Evolutionary conservation across 2,113 vertebrate species (phyloP).

Genomic region (Erythrolamprus reginae): DNA sequence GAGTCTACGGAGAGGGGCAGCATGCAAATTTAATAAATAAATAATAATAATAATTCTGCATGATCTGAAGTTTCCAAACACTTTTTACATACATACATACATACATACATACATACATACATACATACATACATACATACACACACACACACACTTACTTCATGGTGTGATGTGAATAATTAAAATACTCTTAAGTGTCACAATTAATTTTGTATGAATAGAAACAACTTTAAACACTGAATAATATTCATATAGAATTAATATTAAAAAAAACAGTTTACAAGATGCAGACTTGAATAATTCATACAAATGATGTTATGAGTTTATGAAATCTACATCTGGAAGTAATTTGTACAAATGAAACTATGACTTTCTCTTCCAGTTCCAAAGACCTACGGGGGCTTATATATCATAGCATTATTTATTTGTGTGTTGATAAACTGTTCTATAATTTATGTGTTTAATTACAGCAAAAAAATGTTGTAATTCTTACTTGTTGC

Average conservation of each 20-base stretch:
- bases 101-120: conserved; percentile 6
- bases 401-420: conserved; percentile 54
- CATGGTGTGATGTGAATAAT: not conserved
- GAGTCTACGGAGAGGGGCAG: too few relatives aligned
- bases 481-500: conserved; percentile 52
- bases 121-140: not conserved
- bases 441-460: conserved; percentile 46
- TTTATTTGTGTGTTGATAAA: conserved; percentile 47
- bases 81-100: too few relatives aligned
- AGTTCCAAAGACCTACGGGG: conserved; percentile 58
- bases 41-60: too few relatives aligned
- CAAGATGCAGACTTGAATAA: conserved; percentile 43
- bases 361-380: conserved; percentile 47
- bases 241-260: conserved; percentile 19
- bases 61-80: too few relatives aligned
- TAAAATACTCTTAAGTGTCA: conserved; percentile 1
- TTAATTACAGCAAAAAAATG: conserved; percentile 58
- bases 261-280: conserved; percentile 16
- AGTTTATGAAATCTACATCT: conserved; percentile 73
- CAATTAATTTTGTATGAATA: not conserved
- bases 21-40: too few relatives aligned
- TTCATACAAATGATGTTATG: conserved; percentile 48
- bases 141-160: not conserved
- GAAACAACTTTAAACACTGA: not conserved
- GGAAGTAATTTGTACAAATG: conserved; percentile 66